Evolutionary conservation across 30 jellyfish, hydroid and myxozoan species (phyloP).

Genomic region (Rhopilema esculentum): DNA sequence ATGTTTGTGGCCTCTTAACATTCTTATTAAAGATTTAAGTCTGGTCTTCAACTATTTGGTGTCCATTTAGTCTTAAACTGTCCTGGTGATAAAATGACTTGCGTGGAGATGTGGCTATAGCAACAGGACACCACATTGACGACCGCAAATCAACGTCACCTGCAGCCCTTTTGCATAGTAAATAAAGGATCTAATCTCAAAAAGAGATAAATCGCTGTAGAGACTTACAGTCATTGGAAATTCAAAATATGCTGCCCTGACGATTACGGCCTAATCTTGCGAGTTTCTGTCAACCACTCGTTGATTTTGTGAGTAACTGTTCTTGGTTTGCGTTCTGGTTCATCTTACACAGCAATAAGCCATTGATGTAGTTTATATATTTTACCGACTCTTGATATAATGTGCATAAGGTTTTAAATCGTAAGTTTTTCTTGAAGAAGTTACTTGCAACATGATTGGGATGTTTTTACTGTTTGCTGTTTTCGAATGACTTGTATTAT

Average conservation of each 20-base stretch:
- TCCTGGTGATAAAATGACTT: neutral
- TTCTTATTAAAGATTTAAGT: neutral
- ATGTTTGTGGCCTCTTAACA: slow-evolving; percentile 1
- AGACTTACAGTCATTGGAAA: slow-evolving; percentile 19
- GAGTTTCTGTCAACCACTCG: neutral
- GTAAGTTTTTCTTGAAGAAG: neutral
- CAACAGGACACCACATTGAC: slow-evolving; percentile 19
- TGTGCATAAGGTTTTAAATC: too few species aligned
- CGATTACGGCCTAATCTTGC: slow-evolving; percentile 26
- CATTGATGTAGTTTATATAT: neutral
- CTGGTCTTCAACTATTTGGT: neutral
- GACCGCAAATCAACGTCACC: slow-evolving; percentile 60
- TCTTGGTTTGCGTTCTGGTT: neutral
- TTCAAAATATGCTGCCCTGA: slow-evolving; percentile 10
- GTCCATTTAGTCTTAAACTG: neutral
- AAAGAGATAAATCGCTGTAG: slow-evolving; percentile 48
- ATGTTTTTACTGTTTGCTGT: neutral
- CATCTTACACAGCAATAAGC: neutral
- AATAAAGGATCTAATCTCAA: slow-evolving; percentile 20
- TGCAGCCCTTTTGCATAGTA: slow-evolving; percentile 49
- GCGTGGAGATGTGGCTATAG: slow-evolving; percentile 8
- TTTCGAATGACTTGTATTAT: neutral
- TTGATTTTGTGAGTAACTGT: neutral
- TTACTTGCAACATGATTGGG: neutral
- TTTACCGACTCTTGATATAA: too few species aligned